Conservation (phyloP, 1,140 invertebrate species). For the Saccostrea glomerata region DNA sequence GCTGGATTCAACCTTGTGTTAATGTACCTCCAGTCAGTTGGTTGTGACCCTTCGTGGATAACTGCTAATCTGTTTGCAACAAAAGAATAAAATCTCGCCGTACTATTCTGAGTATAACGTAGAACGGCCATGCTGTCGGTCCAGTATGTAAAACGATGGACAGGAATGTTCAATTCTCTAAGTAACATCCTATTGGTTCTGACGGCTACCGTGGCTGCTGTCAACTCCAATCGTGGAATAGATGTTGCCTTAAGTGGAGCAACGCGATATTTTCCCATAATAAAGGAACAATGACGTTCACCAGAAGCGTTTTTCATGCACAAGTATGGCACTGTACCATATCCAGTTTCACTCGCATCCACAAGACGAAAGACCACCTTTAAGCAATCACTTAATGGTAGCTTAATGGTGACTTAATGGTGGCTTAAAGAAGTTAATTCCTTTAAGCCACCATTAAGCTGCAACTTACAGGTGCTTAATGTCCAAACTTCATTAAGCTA, state of each 20-base stretch:
- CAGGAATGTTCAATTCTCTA: constrained; percentile 40
- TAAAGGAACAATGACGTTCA: constrained; percentile 60
- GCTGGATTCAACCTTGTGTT: neutral
- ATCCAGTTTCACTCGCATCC: constrained; percentile 67
- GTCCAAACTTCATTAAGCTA: too few species aligned
- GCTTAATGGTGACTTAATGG: too few species aligned
- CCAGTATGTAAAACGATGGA: constrained; percentile 46
- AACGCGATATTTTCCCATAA: constrained; percentile 75
- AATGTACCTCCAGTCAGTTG: constrained; percentile 45
- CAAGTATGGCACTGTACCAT: constrained; percentile 63
- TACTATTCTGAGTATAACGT: constrained; percentile 53
- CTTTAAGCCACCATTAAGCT: too few species aligned
- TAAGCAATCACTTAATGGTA: too few species aligned
- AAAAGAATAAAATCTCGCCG: constrained; percentile 58
- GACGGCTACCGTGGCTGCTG: constrained; percentile 76
- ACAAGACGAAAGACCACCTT: too few species aligned
- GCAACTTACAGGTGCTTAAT: too few species aligned
- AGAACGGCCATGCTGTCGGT: constrained; percentile 59
- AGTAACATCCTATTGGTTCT: constrained; percentile 46
- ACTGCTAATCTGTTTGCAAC: constrained; percentile 55
- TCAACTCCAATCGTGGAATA: constrained; percentile 80
- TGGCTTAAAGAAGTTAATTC: too few species aligned
- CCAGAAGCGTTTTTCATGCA: constrained; percentile 50
- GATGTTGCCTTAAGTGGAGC: constrained; percentile 78
- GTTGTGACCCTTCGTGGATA: constrained; percentile 49